Evolutionary conservation across 2,888 invertebrate species (phyloP).

Genomic region (Pegoplata infirma): DNA sequence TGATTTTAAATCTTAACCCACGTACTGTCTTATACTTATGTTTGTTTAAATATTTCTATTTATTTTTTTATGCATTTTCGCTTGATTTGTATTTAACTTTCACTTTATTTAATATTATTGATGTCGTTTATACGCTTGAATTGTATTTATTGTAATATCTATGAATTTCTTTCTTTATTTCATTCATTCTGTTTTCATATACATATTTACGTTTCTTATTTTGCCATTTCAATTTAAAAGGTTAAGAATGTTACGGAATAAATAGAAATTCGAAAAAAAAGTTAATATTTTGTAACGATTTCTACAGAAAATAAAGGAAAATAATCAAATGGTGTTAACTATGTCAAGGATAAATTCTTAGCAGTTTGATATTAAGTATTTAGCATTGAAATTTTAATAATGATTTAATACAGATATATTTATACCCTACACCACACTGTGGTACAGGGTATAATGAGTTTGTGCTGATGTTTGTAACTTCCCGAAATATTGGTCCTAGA

Average conservation of each 20-base stretch:
- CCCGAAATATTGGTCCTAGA: no score
- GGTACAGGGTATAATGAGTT: no score
- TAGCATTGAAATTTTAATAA: no score
- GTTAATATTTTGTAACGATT: background rate
- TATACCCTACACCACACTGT: no score
- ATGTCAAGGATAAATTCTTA: background rate
- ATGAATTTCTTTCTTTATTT: background rate
- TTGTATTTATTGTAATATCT: constrained; percentile 12
- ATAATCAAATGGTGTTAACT: background rate
- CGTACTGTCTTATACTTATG: background rate
- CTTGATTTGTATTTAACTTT: constrained; percentile 36
- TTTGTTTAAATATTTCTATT: background rate
- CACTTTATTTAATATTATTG: constrained; percentile 35
- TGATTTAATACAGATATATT: no score
- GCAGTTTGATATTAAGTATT: background rate
- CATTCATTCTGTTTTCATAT: background rate
- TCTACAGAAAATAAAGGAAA: background rate
- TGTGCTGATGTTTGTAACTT: no score
- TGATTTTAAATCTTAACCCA: background rate
- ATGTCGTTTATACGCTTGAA: constrained; percentile 25
- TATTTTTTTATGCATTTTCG: constrained; percentile 15
- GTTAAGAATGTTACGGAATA: background rate
- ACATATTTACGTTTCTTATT: background rate
- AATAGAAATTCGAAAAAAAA: background rate
- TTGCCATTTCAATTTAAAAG: background rate